These are phyloP conservation scores for Furnarius figulus DNA, from an alignment of 2,113 vertebrate genomes.

Conservation along the genomic window DNA sequence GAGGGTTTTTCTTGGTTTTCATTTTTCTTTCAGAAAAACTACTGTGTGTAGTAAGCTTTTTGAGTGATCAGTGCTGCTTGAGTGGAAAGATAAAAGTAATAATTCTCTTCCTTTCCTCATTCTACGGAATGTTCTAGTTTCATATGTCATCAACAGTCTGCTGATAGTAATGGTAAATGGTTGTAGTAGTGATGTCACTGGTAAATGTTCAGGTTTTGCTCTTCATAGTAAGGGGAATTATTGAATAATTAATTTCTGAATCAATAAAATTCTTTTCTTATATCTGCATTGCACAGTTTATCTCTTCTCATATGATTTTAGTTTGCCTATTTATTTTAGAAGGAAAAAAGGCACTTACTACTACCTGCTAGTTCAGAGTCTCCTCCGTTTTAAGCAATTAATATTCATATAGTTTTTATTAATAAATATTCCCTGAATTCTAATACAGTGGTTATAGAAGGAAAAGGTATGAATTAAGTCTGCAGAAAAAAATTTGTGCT, in stretches of 20 bases:
- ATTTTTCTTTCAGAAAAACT: background rate
- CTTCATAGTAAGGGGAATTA: background rate
- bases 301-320: background rate
- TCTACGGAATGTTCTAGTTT: background rate
- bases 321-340: background rate
- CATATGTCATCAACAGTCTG: background rate
- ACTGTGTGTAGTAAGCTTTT: background rate
- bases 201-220: background rate
- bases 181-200: background rate
- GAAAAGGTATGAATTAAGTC: background rate
- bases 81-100: background rate
- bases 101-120: background rate
- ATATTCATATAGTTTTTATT: background rate
- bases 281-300: background rate
- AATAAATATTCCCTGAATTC: background rate
- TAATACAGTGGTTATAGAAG: background rate
- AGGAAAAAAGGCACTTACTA: background rate
- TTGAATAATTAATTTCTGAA: background rate
- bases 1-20: background rate
- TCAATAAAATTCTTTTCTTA: background rate
- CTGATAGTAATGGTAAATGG: background rate
- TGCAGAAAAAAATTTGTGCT: background rate
- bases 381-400: background rate
- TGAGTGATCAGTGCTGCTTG: background rate
- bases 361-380: background rate